Evolutionary conservation across 2,888 invertebrate species (phyloP), one percentile per base, ranked within the genome.

Genomic region (Macrosiphum euphorbiae): DNA sequence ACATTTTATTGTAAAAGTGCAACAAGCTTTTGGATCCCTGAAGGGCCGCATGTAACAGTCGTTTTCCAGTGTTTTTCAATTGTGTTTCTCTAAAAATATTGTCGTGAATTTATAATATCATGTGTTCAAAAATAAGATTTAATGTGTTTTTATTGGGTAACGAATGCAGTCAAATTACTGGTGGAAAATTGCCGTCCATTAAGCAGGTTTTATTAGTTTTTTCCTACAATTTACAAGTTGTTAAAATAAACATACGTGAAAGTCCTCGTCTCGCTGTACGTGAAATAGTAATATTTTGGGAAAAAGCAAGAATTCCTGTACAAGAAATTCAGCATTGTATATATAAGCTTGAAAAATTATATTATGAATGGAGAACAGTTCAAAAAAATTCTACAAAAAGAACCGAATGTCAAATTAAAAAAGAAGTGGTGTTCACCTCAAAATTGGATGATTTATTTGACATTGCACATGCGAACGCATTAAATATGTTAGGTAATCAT

Each of bases 231-330:
- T 55, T 35, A 88, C 55, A 41, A 35, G 41, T 88, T 55, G 55
- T 88, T 52, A 88, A 88, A 86, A 47, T 86, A 47, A 86, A 47
- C 0, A 88, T 88, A 88, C 41, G 41, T 88, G 88, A 88, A 88
- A 88, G 35, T 88, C 20, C 88, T 88, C 35, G 55, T 88, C 55
- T 55, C 26, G 41, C 52, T 52, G n/a, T 88, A 55, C 35, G 88
- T 20, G 26, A 88, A 52, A 52, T 88, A 55, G 35, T 88, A 55
- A 88, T 88, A 88, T 55, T 88, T 88, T 88, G 88, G 88, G 52
- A 86, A 47, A 86, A 86, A 86, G 86, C 47, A 44, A 86, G 47
- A 44, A 86, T 47, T 47, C 86, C 47, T 8, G 47, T 86, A 86
- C 86, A 86, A 86, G 47, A 86, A 0, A 86, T 86, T 86, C 28